These are phyloP conservation scores for Brenthis hecate DNA, from an alignment of 2,888 invertebrate genomes.

Conservation along the genomic window DNA sequence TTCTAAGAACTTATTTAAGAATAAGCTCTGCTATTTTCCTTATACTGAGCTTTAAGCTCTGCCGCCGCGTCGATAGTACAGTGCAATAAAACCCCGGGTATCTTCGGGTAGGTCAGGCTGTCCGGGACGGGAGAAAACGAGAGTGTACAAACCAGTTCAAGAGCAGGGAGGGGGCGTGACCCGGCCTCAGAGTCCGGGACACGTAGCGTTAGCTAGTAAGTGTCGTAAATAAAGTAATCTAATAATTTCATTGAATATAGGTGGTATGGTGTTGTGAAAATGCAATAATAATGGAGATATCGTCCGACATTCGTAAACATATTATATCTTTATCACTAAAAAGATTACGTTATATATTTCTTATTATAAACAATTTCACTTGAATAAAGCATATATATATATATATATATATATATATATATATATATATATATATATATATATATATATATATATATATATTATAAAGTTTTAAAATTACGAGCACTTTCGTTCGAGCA, in stretches of 20 bases:
- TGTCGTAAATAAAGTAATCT: neutral
- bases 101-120: conserved; percentile 68
- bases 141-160: conserved; percentile 72
- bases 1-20: conserved; percentile 1
- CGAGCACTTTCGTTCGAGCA: too few species aligned
- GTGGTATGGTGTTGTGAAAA: neutral
- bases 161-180: conserved; percentile 60
- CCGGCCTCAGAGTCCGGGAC: conserved; percentile 53
- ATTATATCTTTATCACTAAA: too few species aligned
- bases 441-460: too few species aligned
- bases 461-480: too few species aligned
- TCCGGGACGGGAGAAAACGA: conserved; percentile 66
- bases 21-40: conserved; percentile 6
- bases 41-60: neutral
- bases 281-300: too few species aligned
- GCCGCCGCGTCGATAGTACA: conserved; percentile 3
- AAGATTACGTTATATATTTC: too few species aligned
- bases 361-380: too few species aligned
- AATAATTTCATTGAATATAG: too few species aligned
- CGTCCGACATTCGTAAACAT: too few species aligned
- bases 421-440: too few species aligned
- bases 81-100: conserved; percentile 19
- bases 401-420: too few species aligned
- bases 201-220: conserved; percentile 5
- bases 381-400: too few species aligned